Conservation (phyloP, 2,797 vertebrate species). For the Mormyrops boulengeri region DNA sequence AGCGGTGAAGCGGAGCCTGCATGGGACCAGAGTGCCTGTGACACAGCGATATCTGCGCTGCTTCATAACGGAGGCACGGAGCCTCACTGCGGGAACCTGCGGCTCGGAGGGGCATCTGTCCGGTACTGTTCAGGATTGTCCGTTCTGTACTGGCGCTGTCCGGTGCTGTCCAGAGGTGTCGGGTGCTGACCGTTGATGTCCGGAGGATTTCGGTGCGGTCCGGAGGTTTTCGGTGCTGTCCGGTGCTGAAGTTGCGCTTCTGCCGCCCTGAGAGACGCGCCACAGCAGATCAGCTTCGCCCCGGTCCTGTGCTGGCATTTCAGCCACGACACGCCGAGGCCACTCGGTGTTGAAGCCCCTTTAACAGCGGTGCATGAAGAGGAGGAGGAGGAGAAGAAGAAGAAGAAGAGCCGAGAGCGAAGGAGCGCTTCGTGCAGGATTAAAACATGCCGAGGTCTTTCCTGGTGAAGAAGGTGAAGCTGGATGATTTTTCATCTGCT, state of each 20-base stretch:
- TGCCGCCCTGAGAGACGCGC: constrained; percentile 22
- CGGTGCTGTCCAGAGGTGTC: neutral
- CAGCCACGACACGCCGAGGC: constrained; percentile 29
- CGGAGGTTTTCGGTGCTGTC: constrained; percentile 45
- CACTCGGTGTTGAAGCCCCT: constrained; percentile 30
- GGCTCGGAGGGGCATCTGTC: constrained; percentile 41
- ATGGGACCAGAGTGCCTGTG: constrained; percentile 23
- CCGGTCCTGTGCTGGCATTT: constrained; percentile 31
- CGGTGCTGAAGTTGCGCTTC: constrained; percentile 73
- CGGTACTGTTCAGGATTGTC: constrained; percentile 19
- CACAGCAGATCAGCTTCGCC: constrained; percentile 29
- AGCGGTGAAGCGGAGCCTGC: constrained; percentile 35
- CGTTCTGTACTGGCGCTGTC: neutral
- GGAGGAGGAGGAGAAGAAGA: neutral
- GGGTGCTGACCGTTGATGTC: neutral
- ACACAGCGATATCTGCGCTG: constrained; percentile 33
- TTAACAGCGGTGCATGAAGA: constrained; percentile 39
- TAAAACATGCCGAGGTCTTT: constrained; percentile 93
- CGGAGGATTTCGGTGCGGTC: neutral
- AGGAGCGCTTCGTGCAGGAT: constrained; percentile 19
- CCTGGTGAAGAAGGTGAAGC: constrained; percentile 95
- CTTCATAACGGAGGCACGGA: constrained; percentile 20
- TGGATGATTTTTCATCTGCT: constrained; percentile 82
- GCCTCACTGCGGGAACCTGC: constrained; percentile 34
- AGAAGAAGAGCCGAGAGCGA: neutral